Conservation (phyloP, 2,113 vertebrate genomes). For the Acanthisitta chloris region DNA sequence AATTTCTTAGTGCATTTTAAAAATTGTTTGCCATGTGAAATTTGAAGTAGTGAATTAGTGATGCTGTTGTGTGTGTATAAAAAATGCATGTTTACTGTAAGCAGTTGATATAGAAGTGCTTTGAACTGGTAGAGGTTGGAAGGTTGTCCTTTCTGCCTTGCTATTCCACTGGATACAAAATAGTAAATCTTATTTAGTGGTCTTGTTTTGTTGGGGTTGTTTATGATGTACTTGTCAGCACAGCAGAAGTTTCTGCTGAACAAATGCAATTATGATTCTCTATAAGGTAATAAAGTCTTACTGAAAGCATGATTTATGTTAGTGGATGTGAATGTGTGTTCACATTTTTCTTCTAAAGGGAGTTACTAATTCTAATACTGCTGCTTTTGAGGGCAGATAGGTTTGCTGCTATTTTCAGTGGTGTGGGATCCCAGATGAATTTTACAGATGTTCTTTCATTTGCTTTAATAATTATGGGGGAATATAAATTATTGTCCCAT, state of each 20-base stretch:
- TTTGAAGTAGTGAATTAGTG: too few species aligned
- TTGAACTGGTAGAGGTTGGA: not conserved
- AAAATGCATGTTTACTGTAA: not conserved
- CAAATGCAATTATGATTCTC: not conserved
- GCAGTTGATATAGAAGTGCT: not conserved
- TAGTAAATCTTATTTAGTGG: not conserved
- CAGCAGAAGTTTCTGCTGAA: not conserved
- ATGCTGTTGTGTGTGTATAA: rapidly evolving
- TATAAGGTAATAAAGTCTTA: not conserved
- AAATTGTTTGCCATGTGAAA: not conserved
- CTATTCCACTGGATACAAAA: not conserved
- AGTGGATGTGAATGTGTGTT: rapidly evolving
- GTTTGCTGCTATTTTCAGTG: not conserved
- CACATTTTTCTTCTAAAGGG: rapidly evolving
- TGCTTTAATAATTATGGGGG: not conserved
- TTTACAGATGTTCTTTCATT: not conserved
- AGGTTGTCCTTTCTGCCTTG: not conserved
- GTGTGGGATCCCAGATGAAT: not conserved
- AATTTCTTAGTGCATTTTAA: not conserved
- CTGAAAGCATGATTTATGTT: not conserved
- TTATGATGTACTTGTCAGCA: not conserved
- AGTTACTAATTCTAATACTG: not conserved
- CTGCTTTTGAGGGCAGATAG: not conserved
- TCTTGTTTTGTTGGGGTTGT: not conserved
- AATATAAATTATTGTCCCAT: rapidly evolving